Conservation (phyloP, 2,888 invertebrate species). For the Pocota personata region DNA sequence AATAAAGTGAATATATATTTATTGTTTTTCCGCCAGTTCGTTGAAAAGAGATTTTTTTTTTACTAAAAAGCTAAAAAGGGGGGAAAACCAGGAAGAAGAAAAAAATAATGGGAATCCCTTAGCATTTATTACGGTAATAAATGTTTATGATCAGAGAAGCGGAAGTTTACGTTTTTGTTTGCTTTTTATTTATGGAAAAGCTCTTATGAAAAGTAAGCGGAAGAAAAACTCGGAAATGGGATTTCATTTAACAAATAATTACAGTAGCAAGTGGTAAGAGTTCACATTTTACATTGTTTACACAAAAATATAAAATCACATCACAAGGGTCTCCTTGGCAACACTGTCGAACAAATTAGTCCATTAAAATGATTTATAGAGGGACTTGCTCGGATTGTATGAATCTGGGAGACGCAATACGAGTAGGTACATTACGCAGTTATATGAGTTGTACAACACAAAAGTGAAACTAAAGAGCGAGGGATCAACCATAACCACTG, state of each 20-base stretch:
- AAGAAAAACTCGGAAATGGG: background rate
- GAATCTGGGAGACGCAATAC: too few relatives aligned
- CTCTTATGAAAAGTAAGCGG: background rate
- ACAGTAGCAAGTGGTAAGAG: background rate
- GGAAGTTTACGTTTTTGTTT: slow-evolving; percentile 28
- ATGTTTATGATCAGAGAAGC: slow-evolving; percentile 33
- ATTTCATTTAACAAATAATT: slow-evolving; percentile 21
- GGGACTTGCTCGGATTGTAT: background rate
- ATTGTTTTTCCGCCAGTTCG: too few relatives aligned
- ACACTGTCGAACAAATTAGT: background rate
- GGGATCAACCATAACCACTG: too few relatives aligned
- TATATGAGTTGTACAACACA: too few relatives aligned
- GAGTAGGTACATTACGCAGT: too few relatives aligned
- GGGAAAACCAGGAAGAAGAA: background rate
- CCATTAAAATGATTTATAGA: background rate
- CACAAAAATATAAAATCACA: background rate
- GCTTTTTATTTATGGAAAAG: slow-evolving; percentile 10
- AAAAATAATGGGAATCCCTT: slow-evolving; percentile 7
- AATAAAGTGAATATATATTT: slow-evolving; percentile 12
- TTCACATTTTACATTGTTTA: background rate
- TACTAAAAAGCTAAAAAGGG: background rate
- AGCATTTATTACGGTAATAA: slow-evolving; percentile 47
- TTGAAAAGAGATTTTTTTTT: background rate
- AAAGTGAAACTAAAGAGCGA: too few relatives aligned
- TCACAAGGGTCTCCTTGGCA: background rate